Conservation (phyloP, 2,888 invertebrate genomes). For the Meghimatium bilineatum region DNA sequence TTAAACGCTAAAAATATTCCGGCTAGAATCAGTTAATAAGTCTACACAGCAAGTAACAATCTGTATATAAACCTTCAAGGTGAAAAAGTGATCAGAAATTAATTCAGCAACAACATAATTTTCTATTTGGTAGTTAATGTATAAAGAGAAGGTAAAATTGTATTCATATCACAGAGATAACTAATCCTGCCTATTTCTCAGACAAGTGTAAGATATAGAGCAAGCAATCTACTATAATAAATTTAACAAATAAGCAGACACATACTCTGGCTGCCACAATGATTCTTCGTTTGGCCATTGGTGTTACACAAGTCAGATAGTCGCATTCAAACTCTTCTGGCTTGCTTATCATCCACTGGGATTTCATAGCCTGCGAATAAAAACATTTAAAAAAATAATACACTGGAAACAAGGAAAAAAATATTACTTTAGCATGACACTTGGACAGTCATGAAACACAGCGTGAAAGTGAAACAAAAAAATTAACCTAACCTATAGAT, state of each 20-base stretch:
- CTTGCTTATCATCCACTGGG: slow-evolving; percentile 41
- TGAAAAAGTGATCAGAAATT: too few relatives aligned
- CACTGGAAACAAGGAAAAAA: not conserved
- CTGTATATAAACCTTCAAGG: too few relatives aligned
- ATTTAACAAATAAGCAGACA: not conserved
- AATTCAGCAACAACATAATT: too few relatives aligned
- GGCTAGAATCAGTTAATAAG: too few relatives aligned
- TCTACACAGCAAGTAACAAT: too few relatives aligned
- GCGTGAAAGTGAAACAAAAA: too few relatives aligned
- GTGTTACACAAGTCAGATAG: slow-evolving; percentile 32
- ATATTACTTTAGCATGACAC: not conserved
- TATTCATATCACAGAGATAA: too few relatives aligned
- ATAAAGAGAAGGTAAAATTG: too few relatives aligned
- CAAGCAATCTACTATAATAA: not conserved
- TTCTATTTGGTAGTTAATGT: too few relatives aligned
- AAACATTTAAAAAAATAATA: not conserved
- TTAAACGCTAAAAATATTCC: too few relatives aligned
- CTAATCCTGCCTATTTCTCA: too few relatives aligned
- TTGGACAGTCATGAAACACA: not conserved
- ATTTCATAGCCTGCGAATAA: slow-evolving; percentile 36
- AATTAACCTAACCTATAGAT: too few relatives aligned
- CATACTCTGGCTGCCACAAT: slow-evolving; percentile 37
- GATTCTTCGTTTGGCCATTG: slow-evolving; percentile 40
- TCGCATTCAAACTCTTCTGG: slow-evolving; percentile 43
- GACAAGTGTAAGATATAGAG: not conserved